phyloP scores from a whole-genome alignment of 2,888 invertebrate genomes.

The Patella ulyssiponensis region DNA sequence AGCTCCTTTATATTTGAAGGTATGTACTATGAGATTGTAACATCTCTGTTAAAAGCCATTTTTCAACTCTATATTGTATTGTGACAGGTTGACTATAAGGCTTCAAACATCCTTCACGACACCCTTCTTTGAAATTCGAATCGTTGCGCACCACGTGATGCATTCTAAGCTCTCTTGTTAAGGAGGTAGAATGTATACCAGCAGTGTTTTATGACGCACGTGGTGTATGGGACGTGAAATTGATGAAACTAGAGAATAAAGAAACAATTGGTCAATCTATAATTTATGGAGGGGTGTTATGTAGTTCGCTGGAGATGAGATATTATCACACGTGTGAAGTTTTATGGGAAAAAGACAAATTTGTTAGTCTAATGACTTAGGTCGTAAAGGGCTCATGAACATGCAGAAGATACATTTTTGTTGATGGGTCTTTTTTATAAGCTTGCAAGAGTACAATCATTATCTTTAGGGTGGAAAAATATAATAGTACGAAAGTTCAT shows the following conservation, averaged over 20 bases:
- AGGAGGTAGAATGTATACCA: not conserved
- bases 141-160: not conserved
- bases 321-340: constrained; percentile 3
- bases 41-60: constrained; percentile 1
- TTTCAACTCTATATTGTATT: not conserved
- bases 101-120: not conserved
- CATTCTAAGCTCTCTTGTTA: not conserved
- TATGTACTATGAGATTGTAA: not conserved
- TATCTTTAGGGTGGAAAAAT: too few relatives aligned
- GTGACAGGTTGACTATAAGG: not conserved
- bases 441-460: too few relatives aligned
- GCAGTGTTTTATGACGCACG: not conserved
- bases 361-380: too few relatives aligned
- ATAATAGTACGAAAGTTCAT: too few relatives aligned
- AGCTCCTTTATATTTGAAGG: not conserved
- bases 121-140: constrained; percentile 7
- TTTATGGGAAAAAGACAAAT: not conserved
- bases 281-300: not conserved
- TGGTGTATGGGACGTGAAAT: not conserved
- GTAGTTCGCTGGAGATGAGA: not conserved
- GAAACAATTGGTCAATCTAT: constrained; percentile 5
- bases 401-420: too few relatives aligned
- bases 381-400: too few relatives aligned
- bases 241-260: not conserved
- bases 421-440: too few relatives aligned